Evolutionary conservation across 2,888 invertebrate species (phyloP).

Genomic region (Temnothorax rugatulus): DNA sequence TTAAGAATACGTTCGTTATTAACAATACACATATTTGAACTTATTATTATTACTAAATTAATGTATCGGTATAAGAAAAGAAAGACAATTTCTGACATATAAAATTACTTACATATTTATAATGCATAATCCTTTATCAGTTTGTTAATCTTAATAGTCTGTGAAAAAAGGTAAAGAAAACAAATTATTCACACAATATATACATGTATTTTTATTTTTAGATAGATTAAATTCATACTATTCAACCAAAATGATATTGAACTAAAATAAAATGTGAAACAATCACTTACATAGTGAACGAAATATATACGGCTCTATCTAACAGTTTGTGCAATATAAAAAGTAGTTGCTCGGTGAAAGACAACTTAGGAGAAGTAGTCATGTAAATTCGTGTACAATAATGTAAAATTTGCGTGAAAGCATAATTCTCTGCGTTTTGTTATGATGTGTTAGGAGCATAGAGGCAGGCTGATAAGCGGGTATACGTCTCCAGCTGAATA

Average conservation of each 20-base stretch:
- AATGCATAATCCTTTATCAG: background rate
- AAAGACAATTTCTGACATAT: too few relatives aligned
- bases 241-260: background rate
- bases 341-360: background rate
- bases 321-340: background rate
- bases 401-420: background rate
- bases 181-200: background rate
- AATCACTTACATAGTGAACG: background rate
- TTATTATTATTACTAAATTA: too few relatives aligned
- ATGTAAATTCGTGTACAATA: background rate
- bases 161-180: background rate
- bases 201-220: background rate
- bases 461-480: background rate
- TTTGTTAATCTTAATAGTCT: background rate
- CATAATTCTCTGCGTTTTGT: background rate
- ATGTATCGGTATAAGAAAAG: too few relatives aligned
- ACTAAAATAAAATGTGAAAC: background rate
- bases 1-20: too few relatives aligned
- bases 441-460: background rate
- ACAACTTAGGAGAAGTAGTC: background rate
- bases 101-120: background rate
- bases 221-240: background rate
- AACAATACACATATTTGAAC: too few relatives aligned
- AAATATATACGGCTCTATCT: background rate
- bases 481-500: constrained; percentile 22